phyloP scores from a whole-genome alignment of 1,140 invertebrate species.

The Nephotettix cincticeps region DNA sequence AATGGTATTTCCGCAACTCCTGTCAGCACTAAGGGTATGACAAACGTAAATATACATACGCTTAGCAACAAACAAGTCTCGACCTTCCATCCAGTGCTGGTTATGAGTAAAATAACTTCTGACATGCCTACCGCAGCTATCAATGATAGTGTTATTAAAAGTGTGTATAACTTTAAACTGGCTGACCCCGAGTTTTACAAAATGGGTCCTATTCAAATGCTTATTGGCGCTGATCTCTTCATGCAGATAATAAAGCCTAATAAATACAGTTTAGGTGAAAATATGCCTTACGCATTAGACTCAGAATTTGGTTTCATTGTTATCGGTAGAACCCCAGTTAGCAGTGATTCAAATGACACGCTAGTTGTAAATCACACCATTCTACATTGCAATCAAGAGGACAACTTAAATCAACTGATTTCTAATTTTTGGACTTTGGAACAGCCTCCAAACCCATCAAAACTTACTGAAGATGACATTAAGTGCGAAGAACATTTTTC shows the following conservation, averaged over 20 bases:
- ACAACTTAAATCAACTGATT: neutral
- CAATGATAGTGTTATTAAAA: neutral
- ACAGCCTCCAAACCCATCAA: neutral
- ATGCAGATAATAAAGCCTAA: neutral
- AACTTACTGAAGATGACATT: too few species aligned
- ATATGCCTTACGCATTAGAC: neutral
- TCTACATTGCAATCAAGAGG: neutral
- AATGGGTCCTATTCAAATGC: neutral
- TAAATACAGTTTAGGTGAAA: conserved; percentile 6
- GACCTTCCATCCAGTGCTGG: neutral
- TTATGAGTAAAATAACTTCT: neutral
- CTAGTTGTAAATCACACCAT: neutral
- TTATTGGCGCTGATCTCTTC: neutral
- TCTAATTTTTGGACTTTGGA: conserved; percentile 1
- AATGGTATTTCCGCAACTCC: neutral
- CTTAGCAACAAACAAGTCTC: neutral
- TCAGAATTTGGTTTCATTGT: neutral
- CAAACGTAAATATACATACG: neutral
- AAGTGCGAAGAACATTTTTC: too few species aligned
- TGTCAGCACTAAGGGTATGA: neutral
- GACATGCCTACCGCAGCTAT: neutral
- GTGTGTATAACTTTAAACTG: neutral
- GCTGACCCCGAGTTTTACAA: neutral
- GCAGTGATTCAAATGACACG: neutral
- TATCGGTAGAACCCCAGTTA: neutral